Conservation (phyloP, 2,113 vertebrate species). For the Plotosus lineatus region DNA sequence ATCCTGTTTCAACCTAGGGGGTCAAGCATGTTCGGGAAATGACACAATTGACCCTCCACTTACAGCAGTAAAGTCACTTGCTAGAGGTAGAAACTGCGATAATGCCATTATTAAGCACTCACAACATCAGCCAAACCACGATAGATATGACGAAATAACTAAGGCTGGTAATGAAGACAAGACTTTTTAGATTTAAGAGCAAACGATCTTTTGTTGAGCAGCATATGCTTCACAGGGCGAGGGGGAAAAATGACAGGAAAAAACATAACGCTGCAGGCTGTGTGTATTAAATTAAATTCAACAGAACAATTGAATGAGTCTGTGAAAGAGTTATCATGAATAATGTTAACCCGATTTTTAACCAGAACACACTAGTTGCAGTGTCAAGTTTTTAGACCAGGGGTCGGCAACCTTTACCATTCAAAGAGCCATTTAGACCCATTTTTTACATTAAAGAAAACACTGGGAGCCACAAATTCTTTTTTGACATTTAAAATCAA, state of each 20-base stretch:
- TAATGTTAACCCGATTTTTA: not conserved
- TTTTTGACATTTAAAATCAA: too few relatives aligned
- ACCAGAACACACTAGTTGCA: not conserved
- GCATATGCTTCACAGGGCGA: conserved; percentile 14
- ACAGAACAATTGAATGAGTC: not conserved
- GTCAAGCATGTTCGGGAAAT: conserved; percentile 14
- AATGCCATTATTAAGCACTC: conserved; percentile 13
- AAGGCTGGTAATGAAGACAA: conserved; percentile 11
- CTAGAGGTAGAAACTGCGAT: conserved; percentile 16
- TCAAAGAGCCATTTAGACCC: too few relatives aligned
- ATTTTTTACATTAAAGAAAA: too few relatives aligned
- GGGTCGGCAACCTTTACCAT: too few relatives aligned
- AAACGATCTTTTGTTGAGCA: conserved; percentile 43
- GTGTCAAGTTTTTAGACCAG: not conserved
- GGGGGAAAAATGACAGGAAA: not conserved
- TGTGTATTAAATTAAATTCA: conserved; percentile 4
- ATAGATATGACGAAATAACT: not conserved
- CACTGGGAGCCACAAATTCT: too few relatives aligned
- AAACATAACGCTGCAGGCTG: not conserved
- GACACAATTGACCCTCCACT: conserved; percentile 20
- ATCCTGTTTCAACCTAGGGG: not conserved
- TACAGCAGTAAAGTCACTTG: conserved; percentile 8
- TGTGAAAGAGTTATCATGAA: not conserved
- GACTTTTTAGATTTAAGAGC: conserved; percentile 15
- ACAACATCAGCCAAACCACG: conserved; percentile 15